A percentile compares a stretch with the other conserved stretches of the same genome.
These are phyloP conservation scores for Trogon surrucura DNA, from an alignment of 2,113 vertebrate genomes.

Conservation along the genomic window DNA sequence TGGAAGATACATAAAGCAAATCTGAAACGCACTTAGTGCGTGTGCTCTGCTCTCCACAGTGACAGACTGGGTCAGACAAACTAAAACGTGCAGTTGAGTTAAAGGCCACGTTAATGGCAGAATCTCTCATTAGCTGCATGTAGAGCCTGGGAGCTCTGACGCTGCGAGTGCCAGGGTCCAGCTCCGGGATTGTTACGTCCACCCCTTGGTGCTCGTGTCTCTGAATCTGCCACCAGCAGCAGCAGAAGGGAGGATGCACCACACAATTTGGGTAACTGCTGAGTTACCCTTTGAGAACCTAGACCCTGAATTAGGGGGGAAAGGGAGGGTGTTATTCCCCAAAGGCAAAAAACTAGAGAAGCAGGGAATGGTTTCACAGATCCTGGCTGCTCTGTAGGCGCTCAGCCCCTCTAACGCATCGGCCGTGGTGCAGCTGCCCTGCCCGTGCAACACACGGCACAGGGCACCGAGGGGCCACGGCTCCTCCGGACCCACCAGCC, in stretches of 20 bases:
- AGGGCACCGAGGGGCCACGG: fast-evolving
- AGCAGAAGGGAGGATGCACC: background rate
- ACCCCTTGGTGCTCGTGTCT: fast-evolving
- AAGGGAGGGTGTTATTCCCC: no score
- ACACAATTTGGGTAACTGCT: background rate
- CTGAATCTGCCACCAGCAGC: background rate
- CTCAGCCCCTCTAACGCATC: fast-evolving
- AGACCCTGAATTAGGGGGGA: background rate
- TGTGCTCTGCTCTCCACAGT: background rate
- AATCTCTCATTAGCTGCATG: fast-evolving
- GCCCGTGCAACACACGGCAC: fast-evolving
- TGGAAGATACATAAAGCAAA: background rate
- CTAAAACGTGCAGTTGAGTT: no score
- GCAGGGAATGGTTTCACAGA: background rate
- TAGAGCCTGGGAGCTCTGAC: background rate
- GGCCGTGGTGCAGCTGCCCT: fast-evolving
- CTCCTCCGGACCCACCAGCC: background rate
- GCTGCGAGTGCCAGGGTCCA: background rate
- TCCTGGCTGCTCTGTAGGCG: fast-evolving
- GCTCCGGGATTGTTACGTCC: fast-evolving
- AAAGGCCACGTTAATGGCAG: background rate
- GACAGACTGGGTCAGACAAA: background rate
- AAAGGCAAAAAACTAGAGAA: background rate
- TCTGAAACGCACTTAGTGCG: background rate
- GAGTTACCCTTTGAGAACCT: background rate